Evolutionary conservation across 2,888 invertebrate genomes (phyloP).

Genomic region (Microctonus hyperodae): DNA sequence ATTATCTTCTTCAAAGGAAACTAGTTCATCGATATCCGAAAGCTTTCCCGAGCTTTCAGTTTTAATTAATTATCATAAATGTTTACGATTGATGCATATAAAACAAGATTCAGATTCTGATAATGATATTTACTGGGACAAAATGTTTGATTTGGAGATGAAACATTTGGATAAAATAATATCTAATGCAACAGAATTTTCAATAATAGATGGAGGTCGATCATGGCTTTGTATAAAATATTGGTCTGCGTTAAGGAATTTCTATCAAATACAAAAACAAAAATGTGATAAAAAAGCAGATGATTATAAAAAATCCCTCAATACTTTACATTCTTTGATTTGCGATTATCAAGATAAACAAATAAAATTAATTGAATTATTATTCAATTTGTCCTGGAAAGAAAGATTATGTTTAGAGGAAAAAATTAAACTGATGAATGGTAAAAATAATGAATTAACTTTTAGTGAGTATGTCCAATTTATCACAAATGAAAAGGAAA

Average conservation of each 20-base stretch:
- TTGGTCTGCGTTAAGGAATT: conserved; percentile 42
- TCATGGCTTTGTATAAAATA: conserved; percentile 40
- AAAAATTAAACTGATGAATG: conserved; percentile 6
- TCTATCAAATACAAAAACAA: conserved; percentile 49
- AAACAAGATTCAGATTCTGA: neutral
- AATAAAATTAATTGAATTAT: conserved; percentile 5
- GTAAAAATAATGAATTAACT: neutral
- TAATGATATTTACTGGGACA: conserved; percentile 49
- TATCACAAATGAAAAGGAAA: neutral
- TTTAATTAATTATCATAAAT: conserved; percentile 10
- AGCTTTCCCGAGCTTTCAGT: neutral
- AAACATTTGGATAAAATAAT: conserved; percentile 39
- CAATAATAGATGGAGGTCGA: conserved; percentile 26
- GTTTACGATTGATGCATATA: conserved; percentile 17
- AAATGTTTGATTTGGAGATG: conserved; percentile 49
- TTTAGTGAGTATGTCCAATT: neutral
- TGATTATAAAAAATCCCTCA: conserved; percentile 46
- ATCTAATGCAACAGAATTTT: conserved; percentile 22
- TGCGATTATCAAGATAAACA: conserved; percentile 33
- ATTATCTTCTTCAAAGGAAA: neutral
- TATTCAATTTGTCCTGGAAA: neutral
- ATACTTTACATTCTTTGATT: conserved; percentile 41
- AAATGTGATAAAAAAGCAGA: conserved; percentile 45
- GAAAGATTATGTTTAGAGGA: conserved; percentile 18
- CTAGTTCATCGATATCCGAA: neutral